Evolutionary conservation across 2,888 invertebrate genomes (phyloP).

Genomic region (Plusia festucae): DNA sequence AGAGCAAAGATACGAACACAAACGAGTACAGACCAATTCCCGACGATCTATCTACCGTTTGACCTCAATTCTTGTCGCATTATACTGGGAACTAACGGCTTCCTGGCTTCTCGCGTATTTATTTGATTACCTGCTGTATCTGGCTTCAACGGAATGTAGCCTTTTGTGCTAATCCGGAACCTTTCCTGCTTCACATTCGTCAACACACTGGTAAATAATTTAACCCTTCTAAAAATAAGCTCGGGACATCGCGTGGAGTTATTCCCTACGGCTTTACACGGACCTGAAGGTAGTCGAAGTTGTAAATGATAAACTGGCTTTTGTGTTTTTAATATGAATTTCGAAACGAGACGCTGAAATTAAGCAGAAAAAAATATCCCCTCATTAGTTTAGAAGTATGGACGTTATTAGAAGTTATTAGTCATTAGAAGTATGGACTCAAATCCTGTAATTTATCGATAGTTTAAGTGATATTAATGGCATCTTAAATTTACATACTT

Average conservation of each 20-base stretch:
- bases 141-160: slow-evolving; percentile 3
- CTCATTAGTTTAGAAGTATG: too few species aligned
- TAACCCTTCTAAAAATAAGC: slow-evolving; percentile 1
- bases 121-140: slow-evolving; percentile 5
- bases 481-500: neutral
- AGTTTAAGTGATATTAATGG: neutral
- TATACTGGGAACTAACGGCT: slow-evolving; percentile 1
- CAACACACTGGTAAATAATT: neutral
- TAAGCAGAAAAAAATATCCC: too few species aligned
- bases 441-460: neutral
- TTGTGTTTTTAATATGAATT: neutral
- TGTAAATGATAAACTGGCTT: neutral
- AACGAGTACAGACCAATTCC: slow-evolving; percentile 1
- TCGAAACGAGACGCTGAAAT: too few species aligned
- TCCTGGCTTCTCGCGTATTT: slow-evolving; percentile 2
- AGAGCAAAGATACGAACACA: slow-evolving; percentile 1
- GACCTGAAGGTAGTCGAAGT: neutral
- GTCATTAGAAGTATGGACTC: too few species aligned
- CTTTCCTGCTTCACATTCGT: neutral
- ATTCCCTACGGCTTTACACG: neutral
- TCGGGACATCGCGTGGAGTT: neutral
- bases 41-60: neutral
- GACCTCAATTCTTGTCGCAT: slow-evolving; percentile 1
- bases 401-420: too few species aligned
- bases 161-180: neutral